Percentiles rank a stretch among this genome's conserved stretches.
These are phyloP conservation scores for Drosophila sucinea DNA, from an alignment of 1,140 invertebrate genomes.

Conservation along the genomic window DNA sequence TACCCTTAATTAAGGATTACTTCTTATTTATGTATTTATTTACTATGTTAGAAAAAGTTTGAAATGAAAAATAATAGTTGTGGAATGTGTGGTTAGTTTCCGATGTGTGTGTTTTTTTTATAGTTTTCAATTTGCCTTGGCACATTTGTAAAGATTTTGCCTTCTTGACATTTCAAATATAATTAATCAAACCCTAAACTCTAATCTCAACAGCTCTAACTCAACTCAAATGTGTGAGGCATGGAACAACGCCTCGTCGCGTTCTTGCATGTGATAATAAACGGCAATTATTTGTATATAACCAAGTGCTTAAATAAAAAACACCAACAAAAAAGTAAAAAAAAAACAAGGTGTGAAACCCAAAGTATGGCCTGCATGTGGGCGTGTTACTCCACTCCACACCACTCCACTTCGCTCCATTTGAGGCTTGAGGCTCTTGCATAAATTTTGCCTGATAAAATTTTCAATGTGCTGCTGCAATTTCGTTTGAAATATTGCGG, in stretches of 20 bases:
- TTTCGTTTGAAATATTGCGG: slow-evolving; percentile 62
- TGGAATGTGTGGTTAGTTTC: not conserved
- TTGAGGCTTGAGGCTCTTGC: slow-evolving; percentile 44
- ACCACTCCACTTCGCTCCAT: slow-evolving; percentile 12
- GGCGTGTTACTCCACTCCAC: slow-evolving; percentile 47
- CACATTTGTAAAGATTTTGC: slow-evolving; percentile 33
- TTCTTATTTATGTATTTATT: too few species aligned
- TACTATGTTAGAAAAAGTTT: too few species aligned
- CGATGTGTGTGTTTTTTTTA: not conserved
- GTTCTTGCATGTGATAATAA: slow-evolving; percentile 62
- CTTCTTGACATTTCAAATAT: slow-evolving; percentile 36
- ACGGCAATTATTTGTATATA: slow-evolving; percentile 57
- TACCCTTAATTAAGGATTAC: too few species aligned
- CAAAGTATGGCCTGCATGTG: slow-evolving; percentile 31
- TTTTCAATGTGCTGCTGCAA: slow-evolving; percentile 55
- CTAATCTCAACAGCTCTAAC: slow-evolving; percentile 38
- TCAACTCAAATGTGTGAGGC: slow-evolving; percentile 38
- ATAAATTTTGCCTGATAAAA: slow-evolving; percentile 70
- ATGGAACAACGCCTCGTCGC: slow-evolving; percentile 43
- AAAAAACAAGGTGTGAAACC: slow-evolving; percentile 70
- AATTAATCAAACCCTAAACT: slow-evolving; percentile 67
- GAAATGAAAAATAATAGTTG: too few species aligned
- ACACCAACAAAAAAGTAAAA: slow-evolving; percentile 19
- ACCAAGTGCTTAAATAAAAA: slow-evolving; percentile 28
- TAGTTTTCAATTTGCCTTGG: slow-evolving; percentile 28